Evolutionary conservation across 1,140 invertebrate species (phyloP), one percentile per base, ranked within the genome.

Genomic region (Coelopa frigida): DNA sequence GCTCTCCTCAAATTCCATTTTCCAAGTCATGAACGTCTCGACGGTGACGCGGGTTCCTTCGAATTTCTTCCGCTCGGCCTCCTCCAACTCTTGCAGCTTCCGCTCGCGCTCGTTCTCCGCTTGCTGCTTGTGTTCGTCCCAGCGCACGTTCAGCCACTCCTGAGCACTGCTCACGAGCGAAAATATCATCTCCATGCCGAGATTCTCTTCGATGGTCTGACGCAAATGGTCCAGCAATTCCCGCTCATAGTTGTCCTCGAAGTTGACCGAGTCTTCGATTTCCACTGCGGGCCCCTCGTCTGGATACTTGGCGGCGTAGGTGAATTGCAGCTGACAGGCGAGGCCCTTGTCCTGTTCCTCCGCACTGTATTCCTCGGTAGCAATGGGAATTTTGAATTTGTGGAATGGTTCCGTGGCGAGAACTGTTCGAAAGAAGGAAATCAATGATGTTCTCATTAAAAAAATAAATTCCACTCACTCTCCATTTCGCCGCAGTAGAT

Each of bases 141-240:
- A 87, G 53, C 83, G 81, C 18, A 79, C 77, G 72, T 91, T 90
- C 1, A 94, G 71, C 89, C 89, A 93, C 71, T 98, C 94, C 71
- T 93, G 86, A 5, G 89, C 84, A 40, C 84, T 80, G 35, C 91
- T 94, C 3, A 97, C 92, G 57, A 98, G 70, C 20, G 92, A 96
- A 68, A 97, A 98, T 21, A 98, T 81, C 92, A 98, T 96, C 11
- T 92, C 93, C 84, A 93, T 97, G 3, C 94, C 94, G 48, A 96
- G 58, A 74, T 94, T 96, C 64, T 94, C 89, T 50, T 85, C 73
- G 46, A 81, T 85, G 70, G 85, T 78, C 59, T 82, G 72, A 7
- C 72, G 59, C 51, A 91, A 72, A 70, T 84, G 79, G 52, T 80
- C 72, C 36, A 83, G 75, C 8, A 94, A 72, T 55, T 81, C 73